phyloP scores from a whole-genome alignment of 2,113 vertebrate species.

The Thalassoma bifasciatum region DNA sequence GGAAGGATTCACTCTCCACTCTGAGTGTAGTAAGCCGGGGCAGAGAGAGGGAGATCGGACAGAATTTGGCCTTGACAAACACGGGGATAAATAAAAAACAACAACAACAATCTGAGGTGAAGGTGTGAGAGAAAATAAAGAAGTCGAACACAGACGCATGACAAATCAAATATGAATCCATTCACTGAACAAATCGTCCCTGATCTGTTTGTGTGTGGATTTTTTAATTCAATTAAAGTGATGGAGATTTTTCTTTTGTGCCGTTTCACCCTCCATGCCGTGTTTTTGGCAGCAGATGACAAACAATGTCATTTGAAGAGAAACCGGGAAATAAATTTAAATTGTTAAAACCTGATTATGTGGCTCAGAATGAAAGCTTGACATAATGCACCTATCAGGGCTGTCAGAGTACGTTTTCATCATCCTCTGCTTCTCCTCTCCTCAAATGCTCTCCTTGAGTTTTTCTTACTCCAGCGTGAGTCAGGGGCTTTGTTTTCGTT shows the following conservation, averaged over 20 bases:
- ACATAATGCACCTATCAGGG: not conserved
- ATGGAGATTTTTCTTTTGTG: not conserved
- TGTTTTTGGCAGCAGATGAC: slow-evolving; percentile 8
- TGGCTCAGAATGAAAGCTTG: slow-evolving; percentile 1
- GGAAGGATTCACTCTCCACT: slow-evolving; percentile 24
- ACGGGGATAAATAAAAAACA: slow-evolving; percentile 15
- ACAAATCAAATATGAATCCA: not conserved
- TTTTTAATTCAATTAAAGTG: not conserved
- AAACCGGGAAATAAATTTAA: not conserved
- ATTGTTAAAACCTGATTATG: not conserved
- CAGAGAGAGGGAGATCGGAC: not conserved
- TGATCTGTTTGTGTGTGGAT: slow-evolving; percentile 8
- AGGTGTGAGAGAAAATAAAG: not conserved
- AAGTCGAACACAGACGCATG: not conserved
- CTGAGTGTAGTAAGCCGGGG: slow-evolving; percentile 4
- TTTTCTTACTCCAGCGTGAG: not conserved
- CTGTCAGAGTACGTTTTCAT: not conserved
- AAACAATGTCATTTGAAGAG: not conserved
- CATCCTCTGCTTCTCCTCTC: not conserved
- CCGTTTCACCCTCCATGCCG: not conserved
- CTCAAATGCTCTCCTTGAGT: not conserved
- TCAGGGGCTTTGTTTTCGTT: not conserved
- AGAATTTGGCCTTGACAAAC: slow-evolving; percentile 33
- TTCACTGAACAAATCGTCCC: not conserved
- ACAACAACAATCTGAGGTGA: not conserved